Evolutionary conservation across 2,113 vertebrate species (phyloP).

Genomic region (Crotalus viridis): DNA sequence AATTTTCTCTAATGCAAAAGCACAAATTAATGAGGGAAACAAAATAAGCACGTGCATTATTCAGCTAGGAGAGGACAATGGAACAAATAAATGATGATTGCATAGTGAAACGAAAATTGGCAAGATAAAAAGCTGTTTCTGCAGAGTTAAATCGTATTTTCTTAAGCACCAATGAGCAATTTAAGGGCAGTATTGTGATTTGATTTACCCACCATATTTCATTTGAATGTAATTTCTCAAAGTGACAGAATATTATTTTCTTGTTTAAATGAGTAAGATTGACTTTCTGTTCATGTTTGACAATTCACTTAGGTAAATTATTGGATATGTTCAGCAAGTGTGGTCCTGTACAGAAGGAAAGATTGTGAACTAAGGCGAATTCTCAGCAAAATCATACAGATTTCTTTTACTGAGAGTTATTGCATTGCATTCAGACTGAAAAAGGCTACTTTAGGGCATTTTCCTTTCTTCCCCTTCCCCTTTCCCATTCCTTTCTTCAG

Average conservation of each 20-base stretch:
- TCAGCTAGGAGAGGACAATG: neutral
- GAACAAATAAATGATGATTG: neutral
- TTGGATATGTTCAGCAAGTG: neutral
- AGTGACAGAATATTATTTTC: constrained; percentile 29
- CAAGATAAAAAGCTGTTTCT: constrained; percentile 25
- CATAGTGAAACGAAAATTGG: constrained; percentile 27
- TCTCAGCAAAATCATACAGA: neutral
- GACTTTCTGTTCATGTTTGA: constrained; percentile 9
- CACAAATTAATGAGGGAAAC: constrained; percentile 13
- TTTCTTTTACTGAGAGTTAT: neutral
- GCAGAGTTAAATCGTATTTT: constrained; percentile 14
- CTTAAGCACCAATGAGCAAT: constrained; percentile 18
- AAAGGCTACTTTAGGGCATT: neutral
- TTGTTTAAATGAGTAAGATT: constrained; percentile 33
- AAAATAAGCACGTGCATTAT: neutral
- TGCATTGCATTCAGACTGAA: neutral
- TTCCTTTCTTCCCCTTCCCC: neutral
- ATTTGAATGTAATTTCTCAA: constrained; percentile 22
- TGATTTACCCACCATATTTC: constrained; percentile 15
- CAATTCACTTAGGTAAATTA: constrained; percentile 16
- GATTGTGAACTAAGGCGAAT: neutral
- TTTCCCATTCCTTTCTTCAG: neutral
- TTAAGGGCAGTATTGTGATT: constrained; percentile 23
- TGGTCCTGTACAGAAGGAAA: constrained; percentile 12
- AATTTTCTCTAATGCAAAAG: constrained; percentile 4